These are phyloP conservation scores for Drosophila arizonae DNA, from an alignment of 1,140 invertebrate genomes.

Conservation along the genomic window DNA sequence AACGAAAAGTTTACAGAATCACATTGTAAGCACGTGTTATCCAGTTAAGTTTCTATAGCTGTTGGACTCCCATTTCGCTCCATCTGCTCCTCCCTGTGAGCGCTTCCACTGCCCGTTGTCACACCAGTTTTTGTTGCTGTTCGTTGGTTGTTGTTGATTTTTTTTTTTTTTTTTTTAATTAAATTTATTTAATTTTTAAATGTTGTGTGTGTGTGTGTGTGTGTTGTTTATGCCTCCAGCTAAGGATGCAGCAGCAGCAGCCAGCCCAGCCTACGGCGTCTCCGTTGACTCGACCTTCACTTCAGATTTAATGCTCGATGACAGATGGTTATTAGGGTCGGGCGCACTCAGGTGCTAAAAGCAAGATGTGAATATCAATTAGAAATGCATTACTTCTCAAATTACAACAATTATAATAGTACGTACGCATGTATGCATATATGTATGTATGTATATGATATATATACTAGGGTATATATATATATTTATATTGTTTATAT, in stretches of 20 bases:
- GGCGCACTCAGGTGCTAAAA: constrained; percentile 82
- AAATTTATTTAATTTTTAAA: constrained; percentile 3
- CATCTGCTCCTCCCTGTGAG: constrained; percentile 22
- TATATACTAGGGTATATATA: constrained; percentile 1
- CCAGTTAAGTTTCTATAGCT: background rate
- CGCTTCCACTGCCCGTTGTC: constrained; percentile 65
- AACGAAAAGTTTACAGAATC: background rate
- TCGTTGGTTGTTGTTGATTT: constrained; percentile 9
- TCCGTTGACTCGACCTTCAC: constrained; percentile 81
- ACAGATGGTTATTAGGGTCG: constrained; percentile 83
- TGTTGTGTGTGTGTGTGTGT: background rate
- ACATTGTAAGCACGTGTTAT: background rate
- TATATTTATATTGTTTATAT: background rate
- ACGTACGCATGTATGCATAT: constrained; percentile 4
- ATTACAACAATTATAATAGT: background rate
- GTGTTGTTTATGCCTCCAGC: constrained; percentile 35
- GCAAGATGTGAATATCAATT: constrained; percentile 57
- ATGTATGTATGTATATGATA: constrained; percentile 9
- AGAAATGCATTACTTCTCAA: constrained; percentile 11
- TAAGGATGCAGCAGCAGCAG: constrained; percentile 30
- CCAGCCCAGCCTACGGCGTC: constrained; percentile 60
- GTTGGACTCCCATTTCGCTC: constrained; percentile 2
- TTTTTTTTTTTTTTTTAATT: background rate
- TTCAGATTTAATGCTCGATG: constrained; percentile 71
- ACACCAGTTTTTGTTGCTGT: constrained; percentile 21